phyloP scores from a whole-genome alignment of 2,797 vertebrate genomes.

The Ambastaia sidthimunki region DNA sequence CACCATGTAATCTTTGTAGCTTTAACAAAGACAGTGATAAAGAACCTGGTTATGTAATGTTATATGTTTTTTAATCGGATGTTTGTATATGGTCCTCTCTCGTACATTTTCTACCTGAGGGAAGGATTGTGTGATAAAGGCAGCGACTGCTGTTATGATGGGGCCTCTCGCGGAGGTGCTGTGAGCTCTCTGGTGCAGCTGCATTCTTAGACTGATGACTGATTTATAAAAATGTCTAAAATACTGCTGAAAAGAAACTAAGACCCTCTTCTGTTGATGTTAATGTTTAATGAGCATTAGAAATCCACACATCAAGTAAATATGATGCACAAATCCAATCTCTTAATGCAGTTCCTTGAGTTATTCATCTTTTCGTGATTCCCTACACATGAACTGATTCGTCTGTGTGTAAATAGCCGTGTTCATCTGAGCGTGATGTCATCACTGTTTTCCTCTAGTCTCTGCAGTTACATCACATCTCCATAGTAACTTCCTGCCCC shows the following conservation, averaged over 20 bases:
- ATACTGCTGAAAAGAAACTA: background rate
- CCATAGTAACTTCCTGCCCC: slow-evolving; percentile 62
- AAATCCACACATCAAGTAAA: no score
- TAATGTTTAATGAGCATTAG: slow-evolving; percentile 3
- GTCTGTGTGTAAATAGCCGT: slow-evolving; percentile 32
- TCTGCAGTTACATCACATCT: slow-evolving; percentile 58
- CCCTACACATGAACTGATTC: slow-evolving; percentile 28
- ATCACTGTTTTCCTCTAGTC: slow-evolving; percentile 46
- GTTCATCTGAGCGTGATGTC: slow-evolving; percentile 54
- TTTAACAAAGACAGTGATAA: slow-evolving; percentile 13
- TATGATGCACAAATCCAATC: background rate
- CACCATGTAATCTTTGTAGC: slow-evolving; percentile 45
- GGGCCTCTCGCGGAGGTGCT: slow-evolving; percentile 5
- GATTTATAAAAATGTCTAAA: slow-evolving; percentile 16
- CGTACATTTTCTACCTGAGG: slow-evolving; percentile 16
- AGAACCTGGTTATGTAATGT: slow-evolving; percentile 37
- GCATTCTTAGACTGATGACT: slow-evolving; percentile 20
- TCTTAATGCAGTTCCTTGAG: background rate
- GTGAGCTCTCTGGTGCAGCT: slow-evolving; percentile 18
- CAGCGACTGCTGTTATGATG: background rate
- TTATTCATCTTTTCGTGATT: background rate
- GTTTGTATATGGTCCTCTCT: background rate
- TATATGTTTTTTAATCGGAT: slow-evolving; percentile 23
- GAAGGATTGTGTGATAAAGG: background rate
- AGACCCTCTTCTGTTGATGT: background rate